Base-by-base conservation (phyloP, 2,797 vertebrate species). In the Hypotaenidia okinawae region DNA sequence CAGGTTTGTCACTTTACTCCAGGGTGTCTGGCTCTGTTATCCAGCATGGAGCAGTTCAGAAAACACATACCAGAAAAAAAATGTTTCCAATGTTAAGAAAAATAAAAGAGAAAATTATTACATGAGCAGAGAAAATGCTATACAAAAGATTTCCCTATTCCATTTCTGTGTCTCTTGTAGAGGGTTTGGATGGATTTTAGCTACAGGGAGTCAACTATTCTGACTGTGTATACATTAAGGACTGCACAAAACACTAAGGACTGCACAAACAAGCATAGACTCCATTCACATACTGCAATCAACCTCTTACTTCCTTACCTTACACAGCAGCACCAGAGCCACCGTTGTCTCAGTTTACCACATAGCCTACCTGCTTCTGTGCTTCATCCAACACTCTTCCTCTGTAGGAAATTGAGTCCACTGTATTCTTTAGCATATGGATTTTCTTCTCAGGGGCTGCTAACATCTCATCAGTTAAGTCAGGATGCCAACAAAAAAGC, bases 181-280 rank as follows among this genome's bases (percentile, higher is more conserved):
- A 62, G 51, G 74, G 69, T 89, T 82, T 86, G 84, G 59, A 68
- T 76, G 32, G 77, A 84, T 89, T 90, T 94, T 72, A 75, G 25
- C 79, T 81, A 68, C n/a, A 73, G 47, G 45, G 47, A 91, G 39
- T 54, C 83, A 86, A 7, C 17, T 89, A 10, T 62, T 75, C 61
- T 68, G 47, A 49, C 35, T 74, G 7, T 47, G 33, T 45, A 21
- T 55, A 33, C 45, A 55, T 41, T 27, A 55, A 61, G 33, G 62
- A 57, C 55, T 72, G 58, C 49, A 80, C 39, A 77, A 92, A 87
- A 37, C 37, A 52, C 45, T 27, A 55, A 64, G 32, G 62, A 57
- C 51, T 72, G 58, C 49, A 80, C 39, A 77, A 92, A 85, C 27
- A 72, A 86, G 76, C 32, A 67, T 16, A 49, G 22, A 51, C 41